A percentile compares a stretch with the other conserved stretches of the same genome.
Conservation (phyloP, 2,113 vertebrate genomes). For the pig (Sus scrofa) region T2T-Sscrofa CM000822.6:23723501-23724000, state of each 20-base stretch:
- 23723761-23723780: not conserved
- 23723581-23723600: not conserved
- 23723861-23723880: too few relatives aligned
- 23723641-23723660: not conserved
- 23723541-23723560: not conserved
- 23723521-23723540: not conserved
- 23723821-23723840: not conserved
- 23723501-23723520: not conserved
- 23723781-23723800: not conserved
- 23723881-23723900: too few relatives aligned
- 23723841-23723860: too few relatives aligned
- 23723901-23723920: too few relatives aligned
- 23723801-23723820: not conserved
- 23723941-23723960: too few relatives aligned
- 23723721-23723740: too few relatives aligned
- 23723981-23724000: too few relatives aligned
- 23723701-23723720: conserved; percentile 19
- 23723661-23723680: not conserved
- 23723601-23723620: not conserved
- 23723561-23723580: not conserved
- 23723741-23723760: not conserved
- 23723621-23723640: not conserved
- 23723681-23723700: not conserved
- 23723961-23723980: too few relatives aligned
- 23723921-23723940: too few relatives aligned